Evolutionary conservation across 2,113 vertebrate species (phyloP).

Genomic region (Catagonus wagneri): DNA sequence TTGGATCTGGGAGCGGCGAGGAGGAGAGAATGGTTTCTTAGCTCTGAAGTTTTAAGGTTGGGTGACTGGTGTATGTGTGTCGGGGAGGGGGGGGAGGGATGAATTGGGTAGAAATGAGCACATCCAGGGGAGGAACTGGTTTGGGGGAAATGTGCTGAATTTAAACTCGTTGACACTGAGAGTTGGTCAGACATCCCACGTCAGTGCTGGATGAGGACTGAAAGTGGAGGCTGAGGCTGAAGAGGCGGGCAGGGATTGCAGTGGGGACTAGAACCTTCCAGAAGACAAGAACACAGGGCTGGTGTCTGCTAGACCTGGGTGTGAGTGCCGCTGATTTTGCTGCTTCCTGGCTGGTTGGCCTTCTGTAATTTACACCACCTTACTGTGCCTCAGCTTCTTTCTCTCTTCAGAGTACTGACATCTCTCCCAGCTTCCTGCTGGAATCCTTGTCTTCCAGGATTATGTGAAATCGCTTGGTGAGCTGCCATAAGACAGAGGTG

Average conservation of each 20-base stretch:
- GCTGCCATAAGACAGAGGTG: not conserved
- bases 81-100: not conserved
- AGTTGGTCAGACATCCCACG: not conserved
- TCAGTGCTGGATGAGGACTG: not conserved
- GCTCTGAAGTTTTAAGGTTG: not conserved
- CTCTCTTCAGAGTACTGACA: not conserved
- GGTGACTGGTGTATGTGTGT: not conserved
- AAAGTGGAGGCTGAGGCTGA: not conserved
- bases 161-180: not conserved
- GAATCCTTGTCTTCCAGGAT: constrained; percentile 48
- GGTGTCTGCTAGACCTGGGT: not conserved
- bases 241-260: not conserved
- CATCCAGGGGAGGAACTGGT: constrained; percentile 7
- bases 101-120: not conserved
- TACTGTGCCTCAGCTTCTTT: not conserved
- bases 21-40: constrained; percentile 27
- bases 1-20: not conserved
- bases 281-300: not conserved
- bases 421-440: not conserved
- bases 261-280: not conserved
- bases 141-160: not conserved
- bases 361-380: not conserved
- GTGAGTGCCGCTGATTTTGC: not conserved
- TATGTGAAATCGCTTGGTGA: not conserved
- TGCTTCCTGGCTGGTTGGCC: not conserved